Conservation (phyloP, 2,797 vertebrate species). For the Vipera ursinii region DNA sequence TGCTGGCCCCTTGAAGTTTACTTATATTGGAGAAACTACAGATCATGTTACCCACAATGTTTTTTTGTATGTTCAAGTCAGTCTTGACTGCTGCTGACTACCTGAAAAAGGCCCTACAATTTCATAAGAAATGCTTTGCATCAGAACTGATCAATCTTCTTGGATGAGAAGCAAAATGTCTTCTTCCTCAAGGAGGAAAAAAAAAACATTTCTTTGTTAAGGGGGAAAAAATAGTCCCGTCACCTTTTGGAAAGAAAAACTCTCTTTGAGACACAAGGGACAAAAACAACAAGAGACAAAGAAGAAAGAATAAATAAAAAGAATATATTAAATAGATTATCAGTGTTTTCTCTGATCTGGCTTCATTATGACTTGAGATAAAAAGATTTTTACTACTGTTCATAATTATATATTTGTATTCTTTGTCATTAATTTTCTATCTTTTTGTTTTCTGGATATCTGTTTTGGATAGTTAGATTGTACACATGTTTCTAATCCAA, state of each 20-base stretch:
- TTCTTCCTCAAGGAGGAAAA: not conserved
- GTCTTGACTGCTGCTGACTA: too few relatives aligned
- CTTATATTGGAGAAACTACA: conserved; percentile 16
- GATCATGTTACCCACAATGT: not conserved
- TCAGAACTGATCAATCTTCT: too few relatives aligned
- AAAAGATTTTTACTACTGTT: not conserved
- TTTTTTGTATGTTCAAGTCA: too few relatives aligned
- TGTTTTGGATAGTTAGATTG: not conserved
- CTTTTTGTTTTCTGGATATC: not conserved
- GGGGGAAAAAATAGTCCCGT: too few relatives aligned
- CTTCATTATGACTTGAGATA: not conserved
- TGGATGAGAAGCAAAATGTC: too few relatives aligned
- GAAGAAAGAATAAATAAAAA: not conserved
- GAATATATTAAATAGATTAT: not conserved
- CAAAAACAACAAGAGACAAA: not conserved
- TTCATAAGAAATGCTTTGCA: not conserved
- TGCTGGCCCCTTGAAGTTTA: conserved; percentile 16
- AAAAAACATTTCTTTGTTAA: not conserved
- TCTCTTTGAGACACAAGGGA: not conserved
- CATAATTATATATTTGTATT: not conserved
- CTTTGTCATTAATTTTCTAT: not conserved
- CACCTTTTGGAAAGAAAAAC: too few relatives aligned
- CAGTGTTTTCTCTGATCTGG: not conserved
- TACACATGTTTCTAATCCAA: not conserved
- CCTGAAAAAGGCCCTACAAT: too few relatives aligned